phyloP scores from a whole-genome alignment of 2,888 invertebrate genomes.

The Heteromyza rotundicornis region DNA sequence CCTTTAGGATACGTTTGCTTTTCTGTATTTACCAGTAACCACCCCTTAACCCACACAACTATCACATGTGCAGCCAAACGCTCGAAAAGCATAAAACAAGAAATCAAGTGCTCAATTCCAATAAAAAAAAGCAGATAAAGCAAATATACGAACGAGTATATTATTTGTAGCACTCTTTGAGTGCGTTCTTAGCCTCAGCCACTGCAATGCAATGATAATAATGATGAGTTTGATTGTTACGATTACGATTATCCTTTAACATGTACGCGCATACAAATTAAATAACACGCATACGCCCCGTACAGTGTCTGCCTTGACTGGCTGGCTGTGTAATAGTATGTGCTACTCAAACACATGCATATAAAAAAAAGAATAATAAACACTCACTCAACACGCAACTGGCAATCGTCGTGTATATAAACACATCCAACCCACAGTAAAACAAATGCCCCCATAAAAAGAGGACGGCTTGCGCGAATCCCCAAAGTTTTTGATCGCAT shows the following conservation, averaged over 20 bases:
- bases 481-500: not conserved
- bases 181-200: not conserved
- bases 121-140: not conserved
- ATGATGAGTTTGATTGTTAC: constrained; percentile 6
- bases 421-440: constrained; percentile 7
- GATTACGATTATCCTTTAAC: constrained; percentile 9
- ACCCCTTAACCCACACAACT: too few relatives aligned
- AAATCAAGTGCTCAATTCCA: constrained; percentile 8
- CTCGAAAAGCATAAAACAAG: constrained; percentile 15
- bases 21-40: not conserved
- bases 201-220: not conserved
- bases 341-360: not conserved
- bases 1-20: not conserved
- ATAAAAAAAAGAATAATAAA: not conserved
- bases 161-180: too few relatives aligned
- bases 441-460: too few relatives aligned
- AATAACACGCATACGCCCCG: not conserved
- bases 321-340: not conserved
- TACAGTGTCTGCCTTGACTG: not conserved
- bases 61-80: constrained; percentile 8
- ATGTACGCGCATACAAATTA: constrained; percentile 11
- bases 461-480: not conserved
- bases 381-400: not conserved
- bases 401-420: not conserved
- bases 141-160: not conserved